These are phyloP conservation scores for Takifugu ocellatus DNA, from an alignment of 2,797 vertebrate genomes.

Conservation along the genomic window DNA sequence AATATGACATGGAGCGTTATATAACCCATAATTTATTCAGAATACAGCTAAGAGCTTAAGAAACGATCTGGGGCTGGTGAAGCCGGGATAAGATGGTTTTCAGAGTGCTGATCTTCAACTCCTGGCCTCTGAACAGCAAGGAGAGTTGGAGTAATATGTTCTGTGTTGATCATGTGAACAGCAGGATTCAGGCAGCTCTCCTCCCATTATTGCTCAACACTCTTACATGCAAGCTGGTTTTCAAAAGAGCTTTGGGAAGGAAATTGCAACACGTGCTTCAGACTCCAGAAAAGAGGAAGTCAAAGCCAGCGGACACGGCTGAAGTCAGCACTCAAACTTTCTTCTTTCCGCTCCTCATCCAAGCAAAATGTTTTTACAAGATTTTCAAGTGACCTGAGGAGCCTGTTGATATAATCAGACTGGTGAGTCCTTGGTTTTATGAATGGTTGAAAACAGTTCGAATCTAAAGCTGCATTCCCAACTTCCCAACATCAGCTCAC, in stretches of 20 bases:
- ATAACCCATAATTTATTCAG: neutral
- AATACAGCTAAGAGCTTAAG: too few relatives aligned
- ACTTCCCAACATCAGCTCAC: neutral
- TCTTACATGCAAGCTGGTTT: conserved; percentile 24
- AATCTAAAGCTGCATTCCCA: neutral
- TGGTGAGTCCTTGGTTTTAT: conserved; percentile 42
- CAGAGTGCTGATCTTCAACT: neutral
- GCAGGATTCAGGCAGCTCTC: conserved; percentile 25
- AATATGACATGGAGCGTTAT: neutral
- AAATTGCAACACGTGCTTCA: conserved; percentile 57
- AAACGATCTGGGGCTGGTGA: neutral
- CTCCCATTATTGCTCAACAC: conserved; percentile 55
- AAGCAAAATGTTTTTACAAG: conserved; percentile 26
- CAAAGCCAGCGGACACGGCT: conserved; percentile 9
- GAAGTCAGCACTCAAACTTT: neutral
- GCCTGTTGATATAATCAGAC: neutral
- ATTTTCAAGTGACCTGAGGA: conserved; percentile 30
- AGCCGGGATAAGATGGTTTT: neutral
- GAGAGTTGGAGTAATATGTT: too few relatives aligned
- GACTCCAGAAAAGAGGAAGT: conserved; percentile 49
- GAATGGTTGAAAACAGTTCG: too few relatives aligned
- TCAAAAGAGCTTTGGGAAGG: conserved; percentile 50
- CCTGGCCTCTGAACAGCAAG: neutral
- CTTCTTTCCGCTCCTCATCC: neutral
- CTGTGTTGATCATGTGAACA: conserved; percentile 8